Conservation (phyloP, 2,888 invertebrate genomes). For the Corbicula japonica region DNA sequence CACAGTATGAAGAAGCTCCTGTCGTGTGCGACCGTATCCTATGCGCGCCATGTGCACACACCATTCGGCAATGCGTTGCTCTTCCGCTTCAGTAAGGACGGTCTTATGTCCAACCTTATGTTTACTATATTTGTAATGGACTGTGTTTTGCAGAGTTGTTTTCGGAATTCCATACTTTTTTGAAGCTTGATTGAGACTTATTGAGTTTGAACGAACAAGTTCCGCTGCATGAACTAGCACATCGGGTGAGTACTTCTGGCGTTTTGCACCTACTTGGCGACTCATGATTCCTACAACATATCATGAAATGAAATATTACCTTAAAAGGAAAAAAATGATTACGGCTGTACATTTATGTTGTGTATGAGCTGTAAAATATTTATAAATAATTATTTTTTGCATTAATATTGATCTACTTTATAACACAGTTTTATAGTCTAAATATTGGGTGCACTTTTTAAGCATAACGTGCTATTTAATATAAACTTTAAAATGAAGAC, state of each 20-base stretch:
- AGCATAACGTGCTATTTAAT: too few species aligned
- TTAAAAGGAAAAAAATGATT: too few species aligned
- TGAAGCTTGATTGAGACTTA: constrained; percentile 16
- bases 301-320: not conserved
- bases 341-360: too few species aligned
- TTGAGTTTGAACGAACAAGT: constrained; percentile 2
- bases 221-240: constrained; percentile 9
- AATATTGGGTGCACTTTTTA: too few species aligned
- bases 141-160: constrained; percentile 23
- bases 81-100: constrained; percentile 11
- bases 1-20: constrained; percentile 20
- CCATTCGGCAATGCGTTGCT: constrained; percentile 33
- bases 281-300: constrained; percentile 28
- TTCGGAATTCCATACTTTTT: constrained; percentile 37
- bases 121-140: constrained; percentile 12
- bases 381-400: too few species aligned
- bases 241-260: constrained; percentile 6
- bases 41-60: constrained; percentile 42
- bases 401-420: too few species aligned
- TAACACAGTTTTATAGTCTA: too few species aligned
- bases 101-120: constrained; percentile 15
- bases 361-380: too few species aligned
- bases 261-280: constrained; percentile 30
- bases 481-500: too few species aligned
- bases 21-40: constrained; percentile 35